These are phyloP conservation scores for Acanthosoma haemorrhoidale DNA, from an alignment of 2,888 invertebrate genomes.

Conservation along the genomic window DNA sequence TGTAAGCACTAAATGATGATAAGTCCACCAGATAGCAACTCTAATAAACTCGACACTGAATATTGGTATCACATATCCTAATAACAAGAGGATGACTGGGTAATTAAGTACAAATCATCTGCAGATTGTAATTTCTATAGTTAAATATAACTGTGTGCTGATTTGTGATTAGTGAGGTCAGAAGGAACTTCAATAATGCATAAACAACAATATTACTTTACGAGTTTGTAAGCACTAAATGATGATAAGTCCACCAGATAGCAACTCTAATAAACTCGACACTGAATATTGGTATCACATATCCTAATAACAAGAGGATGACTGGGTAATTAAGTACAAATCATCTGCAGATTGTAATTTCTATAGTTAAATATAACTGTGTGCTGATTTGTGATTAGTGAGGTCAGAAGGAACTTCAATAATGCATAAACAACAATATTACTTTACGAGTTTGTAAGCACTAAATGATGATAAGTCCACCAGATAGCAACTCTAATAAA, in stretches of 20 bases:
- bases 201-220: conserved; percentile 11
- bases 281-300: too few species aligned
- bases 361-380: neutral
- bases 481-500: neutral
- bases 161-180: neutral
- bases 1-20: neutral
- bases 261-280: neutral
- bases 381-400: neutral
- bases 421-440: conserved; percentile 15
- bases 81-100: too few species aligned
- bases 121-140: too few species aligned
- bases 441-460: neutral
- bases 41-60: neutral
- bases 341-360: neutral
- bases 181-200: neutral
- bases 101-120: too few species aligned
- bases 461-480: neutral
- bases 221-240: neutral
- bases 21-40: neutral
- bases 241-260: neutral
- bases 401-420: neutral
- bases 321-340: too few species aligned
- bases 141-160: neutral
- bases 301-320: too few species aligned
- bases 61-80: too few species aligned